phyloP scores from a whole-genome alignment of 2,888 invertebrate genomes.

The Ophion costatus region DNA sequence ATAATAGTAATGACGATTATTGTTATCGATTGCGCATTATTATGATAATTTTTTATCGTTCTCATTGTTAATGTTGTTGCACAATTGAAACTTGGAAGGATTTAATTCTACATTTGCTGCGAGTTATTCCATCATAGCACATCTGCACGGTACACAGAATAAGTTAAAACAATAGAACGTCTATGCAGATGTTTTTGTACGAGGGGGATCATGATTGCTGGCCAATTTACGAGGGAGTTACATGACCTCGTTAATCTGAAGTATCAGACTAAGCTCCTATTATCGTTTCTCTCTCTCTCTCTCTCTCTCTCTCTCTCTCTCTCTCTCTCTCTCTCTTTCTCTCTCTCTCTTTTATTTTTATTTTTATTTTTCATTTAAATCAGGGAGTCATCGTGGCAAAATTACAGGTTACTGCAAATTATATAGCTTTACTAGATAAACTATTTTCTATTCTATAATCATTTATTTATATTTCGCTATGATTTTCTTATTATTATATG shows the following conservation, averaged over 20 bases:
- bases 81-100: no score
- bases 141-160: not conserved
- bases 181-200: not conserved
- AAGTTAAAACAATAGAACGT: not conserved
- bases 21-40: no score
- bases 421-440: no score
- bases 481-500: no score
- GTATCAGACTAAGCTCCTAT: slow-evolving; percentile 2
- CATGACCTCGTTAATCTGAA: slow-evolving; percentile 33
- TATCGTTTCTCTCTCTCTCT: not conserved
- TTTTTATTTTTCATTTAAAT: no score
- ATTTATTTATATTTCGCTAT: no score
- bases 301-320: not conserved
- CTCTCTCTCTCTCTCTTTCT: not conserved
- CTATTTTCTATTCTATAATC: no score
- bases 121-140: not conserved
- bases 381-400: no score
- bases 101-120: not conserved
- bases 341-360: slow-evolving; percentile 3
- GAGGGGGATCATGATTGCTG: slow-evolving; percentile 11
- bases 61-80: no score
- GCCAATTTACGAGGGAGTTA: slow-evolving; percentile 14
- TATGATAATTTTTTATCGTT: no score
- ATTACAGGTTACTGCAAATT: no score
- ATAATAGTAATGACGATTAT: no score